phyloP scores from a whole-genome alignment of 2,113 vertebrate genomes.

The Chlorodrepanis virens region DNA sequence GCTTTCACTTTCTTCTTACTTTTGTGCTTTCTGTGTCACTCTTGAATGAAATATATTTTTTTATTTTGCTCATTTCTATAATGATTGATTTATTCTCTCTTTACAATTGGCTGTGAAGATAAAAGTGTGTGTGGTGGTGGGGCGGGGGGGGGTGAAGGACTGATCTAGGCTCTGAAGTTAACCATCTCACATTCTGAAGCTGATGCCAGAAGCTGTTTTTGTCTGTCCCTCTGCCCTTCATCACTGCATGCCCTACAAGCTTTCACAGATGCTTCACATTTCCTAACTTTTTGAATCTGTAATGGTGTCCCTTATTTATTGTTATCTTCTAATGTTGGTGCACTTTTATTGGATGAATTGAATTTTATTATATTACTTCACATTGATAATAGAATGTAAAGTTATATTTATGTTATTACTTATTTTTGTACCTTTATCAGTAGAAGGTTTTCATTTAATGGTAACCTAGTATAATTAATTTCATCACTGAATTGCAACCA shows the following conservation, averaged over 20 bases:
- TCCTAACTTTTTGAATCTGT: slow-evolving; percentile 47
- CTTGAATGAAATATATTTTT: slow-evolving; percentile 45
- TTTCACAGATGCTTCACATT: slow-evolving; percentile 52
- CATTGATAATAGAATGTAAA: neutral
- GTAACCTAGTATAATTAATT: neutral
- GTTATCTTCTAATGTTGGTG: neutral
- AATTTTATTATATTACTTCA: slow-evolving; percentile 13
- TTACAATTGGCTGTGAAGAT: slow-evolving; percentile 68
- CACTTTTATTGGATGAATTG: neutral
- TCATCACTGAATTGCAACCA: neutral
- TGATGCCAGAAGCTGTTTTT: slow-evolving; percentile 96
- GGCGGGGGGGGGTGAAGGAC: neutral
- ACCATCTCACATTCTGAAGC: slow-evolving; percentile 91
- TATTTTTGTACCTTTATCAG: neutral
- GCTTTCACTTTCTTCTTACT: slow-evolving; percentile 47
- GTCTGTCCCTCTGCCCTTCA: slow-evolving; percentile 67
- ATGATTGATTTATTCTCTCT: slow-evolving; percentile 13
- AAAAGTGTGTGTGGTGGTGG: slow-evolving; percentile 8
- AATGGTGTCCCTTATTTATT: slow-evolving; percentile 17
- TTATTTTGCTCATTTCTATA: slow-evolving; percentile 29
- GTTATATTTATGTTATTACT: neutral
- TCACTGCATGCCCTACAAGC: slow-evolving; percentile 61
- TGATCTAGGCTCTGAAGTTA: slow-evolving; percentile 77
- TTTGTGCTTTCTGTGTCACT: slow-evolving; percentile 35
- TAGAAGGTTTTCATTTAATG: neutral